A percentile compares a stretch with the other conserved stretches of the same genome.
These are phyloP conservation scores for Poecilobothrus nobilitatus DNA, from an alignment of 2,888 invertebrate species.

Conservation along the genomic window DNA sequence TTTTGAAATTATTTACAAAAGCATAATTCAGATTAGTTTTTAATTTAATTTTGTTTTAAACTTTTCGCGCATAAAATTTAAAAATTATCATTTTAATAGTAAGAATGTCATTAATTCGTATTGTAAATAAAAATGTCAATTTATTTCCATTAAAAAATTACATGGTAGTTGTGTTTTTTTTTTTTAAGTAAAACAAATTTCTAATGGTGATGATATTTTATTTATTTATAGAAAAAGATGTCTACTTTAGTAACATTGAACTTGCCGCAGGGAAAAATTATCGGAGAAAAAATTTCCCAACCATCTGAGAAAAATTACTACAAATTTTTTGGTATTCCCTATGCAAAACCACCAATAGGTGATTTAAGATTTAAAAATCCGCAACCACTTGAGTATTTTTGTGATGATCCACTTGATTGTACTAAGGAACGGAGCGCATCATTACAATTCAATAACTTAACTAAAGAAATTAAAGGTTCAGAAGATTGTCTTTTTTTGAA, in stretches of 20 bases:
- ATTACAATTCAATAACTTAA: constrained; percentile 34
- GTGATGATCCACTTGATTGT: constrained; percentile 34
- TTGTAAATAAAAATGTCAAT: no score
- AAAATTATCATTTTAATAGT: no score
- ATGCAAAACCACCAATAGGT: constrained; percentile 51
- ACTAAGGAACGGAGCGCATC: constrained; percentile 33
- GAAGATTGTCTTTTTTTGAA: constrained; percentile 40
- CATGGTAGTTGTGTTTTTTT: no score
- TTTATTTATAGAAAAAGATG: not conserved
- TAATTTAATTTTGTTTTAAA: no score
- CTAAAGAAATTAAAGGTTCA: constrained; percentile 29
- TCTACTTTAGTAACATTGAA: not conserved
- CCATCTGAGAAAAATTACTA: constrained; percentile 40
- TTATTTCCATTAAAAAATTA: no score
- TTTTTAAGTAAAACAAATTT: no score
- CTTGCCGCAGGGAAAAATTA: not conserved
- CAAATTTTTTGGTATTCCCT: constrained; percentile 50
- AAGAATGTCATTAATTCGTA: no score
- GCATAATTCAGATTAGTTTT: no score
- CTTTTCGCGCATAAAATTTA: no score
- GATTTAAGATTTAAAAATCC: constrained; percentile 40
- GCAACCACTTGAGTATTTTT: constrained; percentile 32
- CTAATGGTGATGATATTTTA: not conserved
- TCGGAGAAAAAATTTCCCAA: not conserved
- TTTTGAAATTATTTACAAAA: no score